Percentiles rank a stretch among this genome's conserved stretches.
Conservation (phyloP, 2,888 invertebrate species). For the Zhuqinia jingwanae region DNA sequence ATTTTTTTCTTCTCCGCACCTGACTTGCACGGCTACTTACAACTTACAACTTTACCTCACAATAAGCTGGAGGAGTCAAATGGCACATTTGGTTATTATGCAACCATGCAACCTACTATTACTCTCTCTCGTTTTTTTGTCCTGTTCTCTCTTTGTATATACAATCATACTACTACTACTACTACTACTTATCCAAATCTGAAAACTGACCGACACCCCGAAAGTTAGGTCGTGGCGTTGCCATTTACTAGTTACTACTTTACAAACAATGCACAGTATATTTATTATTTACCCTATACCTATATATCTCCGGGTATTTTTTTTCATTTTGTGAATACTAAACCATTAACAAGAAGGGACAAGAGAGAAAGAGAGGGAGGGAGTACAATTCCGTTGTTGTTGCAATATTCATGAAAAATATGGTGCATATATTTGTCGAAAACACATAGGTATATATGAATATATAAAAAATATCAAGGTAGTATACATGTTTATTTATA, state of each 20-base stretch:
- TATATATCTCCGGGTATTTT: too few species aligned
- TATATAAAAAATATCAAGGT: too few species aligned
- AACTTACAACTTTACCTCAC: too few species aligned
- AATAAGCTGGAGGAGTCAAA: too few species aligned
- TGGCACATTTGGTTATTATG: neutral
- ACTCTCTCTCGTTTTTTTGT: neutral
- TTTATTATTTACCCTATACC: too few species aligned
- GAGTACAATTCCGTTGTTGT: neutral
- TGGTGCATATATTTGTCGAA: neutral
- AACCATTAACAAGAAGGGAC: too few species aligned
- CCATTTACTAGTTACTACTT: too few species aligned
- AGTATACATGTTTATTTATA: neutral
- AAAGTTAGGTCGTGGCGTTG: too few species aligned
- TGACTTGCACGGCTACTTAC: neutral
- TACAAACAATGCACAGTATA: too few species aligned
- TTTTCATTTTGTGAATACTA: too few species aligned
- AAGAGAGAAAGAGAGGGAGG: too few species aligned
- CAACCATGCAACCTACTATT: neutral
- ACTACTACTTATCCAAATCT: neutral
- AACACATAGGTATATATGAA: too few species aligned
- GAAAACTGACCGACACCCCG: neutral
- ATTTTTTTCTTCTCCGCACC: neutral
- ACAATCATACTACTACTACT: neutral
- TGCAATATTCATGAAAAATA: constrained; percentile 26
- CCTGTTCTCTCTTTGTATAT: neutral